Base-by-base conservation (phyloP, 2,888 invertebrate genomes). In the Dermolepida albohirtum region DNA sequence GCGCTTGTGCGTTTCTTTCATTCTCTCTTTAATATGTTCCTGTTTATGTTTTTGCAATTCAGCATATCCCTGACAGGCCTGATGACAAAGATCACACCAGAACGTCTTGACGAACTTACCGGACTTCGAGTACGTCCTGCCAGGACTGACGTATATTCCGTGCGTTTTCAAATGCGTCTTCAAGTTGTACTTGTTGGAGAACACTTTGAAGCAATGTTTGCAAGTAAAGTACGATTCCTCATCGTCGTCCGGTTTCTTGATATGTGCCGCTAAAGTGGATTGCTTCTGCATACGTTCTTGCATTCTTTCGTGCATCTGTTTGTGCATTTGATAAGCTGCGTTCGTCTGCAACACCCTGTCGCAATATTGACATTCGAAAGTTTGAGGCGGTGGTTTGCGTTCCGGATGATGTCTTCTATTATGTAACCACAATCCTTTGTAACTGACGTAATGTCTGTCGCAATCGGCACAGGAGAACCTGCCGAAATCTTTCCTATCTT, bases 31-130 rank as follows among this genome's bases (percentile, higher is more conserved):
- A 71, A 67, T 82, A 66, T 85, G 86, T 49, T 87, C 83, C 67
- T 85, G 85, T 71, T 87, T 88, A 70, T 89, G 89, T 74, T 85
- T 85, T 72, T 86, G 86, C 65, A 88, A 79, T 1, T 86, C 86
- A 5, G 86, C 82, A 55, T 84, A 77, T 1, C 85, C 87, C 0
- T 86, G 84, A 70, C 88, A 88, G 11, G 77, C 86, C 77, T 89
- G 88, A n/a, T 90, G 89, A 72, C 90, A 90, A 51, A 87, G 84
- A 69, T 90, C 88, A 77, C 90, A 90, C 44, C 85, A 86, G 73
- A 87, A 88, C 51, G 78, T 80, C 66, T 77, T 79, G 2, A 70
- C 63, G 8, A 72, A 65, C 14, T 78, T 76, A 50, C 77, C 77
- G 5, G 70, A 71, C 64, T 74, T 75, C 8, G 68, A 57, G 6